Evolutionary conservation across 2,113 vertebrate genomes (phyloP).

Genomic region (Orycteropus afer): DNA sequence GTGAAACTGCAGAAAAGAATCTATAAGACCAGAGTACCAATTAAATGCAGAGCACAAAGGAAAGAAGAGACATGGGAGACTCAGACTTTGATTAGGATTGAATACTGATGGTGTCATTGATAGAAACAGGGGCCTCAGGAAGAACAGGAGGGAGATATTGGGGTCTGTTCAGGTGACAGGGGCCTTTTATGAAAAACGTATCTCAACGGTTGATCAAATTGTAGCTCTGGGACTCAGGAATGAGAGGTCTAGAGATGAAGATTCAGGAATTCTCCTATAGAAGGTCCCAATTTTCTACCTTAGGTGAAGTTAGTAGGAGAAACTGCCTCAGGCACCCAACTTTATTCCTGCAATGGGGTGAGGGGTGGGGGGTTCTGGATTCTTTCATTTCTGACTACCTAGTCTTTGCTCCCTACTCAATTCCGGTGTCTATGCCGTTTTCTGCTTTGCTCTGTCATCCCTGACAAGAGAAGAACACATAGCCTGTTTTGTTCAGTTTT

Average conservation of each 20-base stretch:
- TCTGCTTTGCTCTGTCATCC: background rate
- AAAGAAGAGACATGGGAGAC: background rate
- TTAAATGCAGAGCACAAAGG: background rate
- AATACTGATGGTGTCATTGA: background rate
- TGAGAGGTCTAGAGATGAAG: background rate
- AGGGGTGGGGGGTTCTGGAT: no score
- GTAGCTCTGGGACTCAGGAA: background rate
- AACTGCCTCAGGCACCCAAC: accelerated
- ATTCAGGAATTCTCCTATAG: background rate
- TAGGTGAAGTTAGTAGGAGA: background rate
- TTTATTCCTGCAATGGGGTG: accelerated
- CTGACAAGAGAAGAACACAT: background rate
- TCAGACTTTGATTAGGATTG: background rate
- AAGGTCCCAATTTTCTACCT: background rate
- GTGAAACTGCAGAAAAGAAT: background rate
- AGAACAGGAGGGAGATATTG: background rate
- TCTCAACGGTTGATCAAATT: background rate
- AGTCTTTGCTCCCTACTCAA: background rate
- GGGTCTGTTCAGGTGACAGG: background rate
- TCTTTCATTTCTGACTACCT: background rate
- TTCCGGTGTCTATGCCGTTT: background rate
- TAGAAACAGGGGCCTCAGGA: background rate
- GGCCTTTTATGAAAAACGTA: background rate
- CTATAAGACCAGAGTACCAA: background rate
- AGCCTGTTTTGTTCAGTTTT: background rate